Percentiles rank a stretch among this genome's conserved stretches.
phyloP scores from a whole-genome alignment of 2,797 vertebrate species.

The Sphaeramia orbicularis region DNA sequence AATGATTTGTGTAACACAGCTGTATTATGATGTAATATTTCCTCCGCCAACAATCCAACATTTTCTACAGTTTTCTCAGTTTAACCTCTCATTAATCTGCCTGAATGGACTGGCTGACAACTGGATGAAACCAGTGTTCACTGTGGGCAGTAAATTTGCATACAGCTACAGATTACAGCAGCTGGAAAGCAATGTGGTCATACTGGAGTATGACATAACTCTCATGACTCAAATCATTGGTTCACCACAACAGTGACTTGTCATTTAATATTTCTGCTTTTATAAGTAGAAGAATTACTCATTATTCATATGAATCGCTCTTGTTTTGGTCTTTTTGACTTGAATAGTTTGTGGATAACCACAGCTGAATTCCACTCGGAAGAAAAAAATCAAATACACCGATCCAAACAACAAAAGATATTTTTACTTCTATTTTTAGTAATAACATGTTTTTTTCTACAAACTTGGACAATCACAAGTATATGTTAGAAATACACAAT shows the following conservation, averaged over 20 bases:
- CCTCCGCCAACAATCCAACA: background rate
- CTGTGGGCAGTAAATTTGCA: constrained; percentile 2
- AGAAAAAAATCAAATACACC: too few species aligned
- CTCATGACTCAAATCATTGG: constrained; percentile 44
- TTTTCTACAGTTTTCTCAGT: background rate
- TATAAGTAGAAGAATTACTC: constrained; percentile 40
- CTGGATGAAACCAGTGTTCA: constrained; percentile 1
- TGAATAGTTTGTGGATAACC: too few species aligned
- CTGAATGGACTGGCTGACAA: constrained; percentile 5
- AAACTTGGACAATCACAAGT: too few species aligned
- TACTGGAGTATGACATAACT: constrained; percentile 40
- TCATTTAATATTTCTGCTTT: constrained; percentile 27
- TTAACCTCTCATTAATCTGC: constrained; percentile 18
- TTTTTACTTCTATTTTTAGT: too few species aligned
- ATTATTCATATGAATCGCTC: constrained; percentile 13
- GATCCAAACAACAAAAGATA: too few species aligned
- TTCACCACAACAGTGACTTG: constrained; percentile 20
- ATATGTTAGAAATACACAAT: too few species aligned
- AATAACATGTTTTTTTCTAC: too few species aligned
- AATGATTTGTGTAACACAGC: constrained; percentile 1
- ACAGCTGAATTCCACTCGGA: too few species aligned
- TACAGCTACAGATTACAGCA: constrained; percentile 17
- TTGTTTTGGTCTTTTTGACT: background rate
- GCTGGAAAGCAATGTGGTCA: constrained; percentile 42
- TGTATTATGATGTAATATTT: background rate